Conservation (phyloP, 30 jellyfish, hydroid and myxozoan species). For the Catostylus mosaicus region DNA sequence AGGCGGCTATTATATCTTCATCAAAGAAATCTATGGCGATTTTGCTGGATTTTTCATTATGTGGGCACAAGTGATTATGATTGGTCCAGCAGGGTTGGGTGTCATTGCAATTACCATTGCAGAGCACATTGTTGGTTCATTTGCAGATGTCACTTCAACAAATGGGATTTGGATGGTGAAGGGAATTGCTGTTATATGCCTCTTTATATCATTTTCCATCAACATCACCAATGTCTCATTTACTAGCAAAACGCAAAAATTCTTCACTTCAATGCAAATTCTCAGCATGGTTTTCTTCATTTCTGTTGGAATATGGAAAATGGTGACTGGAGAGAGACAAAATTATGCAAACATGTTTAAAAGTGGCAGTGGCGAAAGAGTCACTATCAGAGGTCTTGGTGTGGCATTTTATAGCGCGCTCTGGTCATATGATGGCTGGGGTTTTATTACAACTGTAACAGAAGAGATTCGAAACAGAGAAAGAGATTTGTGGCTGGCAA, state of each 20-base stretch:
- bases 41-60: conserved; percentile 21
- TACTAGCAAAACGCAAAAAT: conserved; percentile 17
- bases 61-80: conserved; percentile 26
- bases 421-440: conserved; percentile 67
- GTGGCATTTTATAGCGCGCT: conserved; percentile 40
- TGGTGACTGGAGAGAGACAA: not conserved
- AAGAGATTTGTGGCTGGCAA: conserved; percentile 46
- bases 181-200: not conserved
- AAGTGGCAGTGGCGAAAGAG: not conserved
- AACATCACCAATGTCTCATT: conserved; percentile 8
- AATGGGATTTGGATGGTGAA: conserved; percentile 44
- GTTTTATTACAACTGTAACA: conserved; percentile 14
- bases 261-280: conserved; percentile 17
- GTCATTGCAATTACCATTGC: conserved; percentile 30
- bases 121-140: conserved; percentile 15
- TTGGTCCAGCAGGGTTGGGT: conserved; percentile 19
- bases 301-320: conserved; percentile 39
- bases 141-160: conserved; percentile 12
- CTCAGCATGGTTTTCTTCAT: conserved; percentile 18
- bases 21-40: conserved; percentile 44
- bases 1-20: conserved; percentile 53
- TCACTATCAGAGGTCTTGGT: conserved; percentile 11
- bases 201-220: not conserved
- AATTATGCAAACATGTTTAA: conserved; percentile 15
- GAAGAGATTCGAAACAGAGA: conserved; percentile 46